These are phyloP conservation scores for Cyprinodon tularosa DNA, from an alignment of 2,113 vertebrate species.

Conservation along the genomic window DNA sequence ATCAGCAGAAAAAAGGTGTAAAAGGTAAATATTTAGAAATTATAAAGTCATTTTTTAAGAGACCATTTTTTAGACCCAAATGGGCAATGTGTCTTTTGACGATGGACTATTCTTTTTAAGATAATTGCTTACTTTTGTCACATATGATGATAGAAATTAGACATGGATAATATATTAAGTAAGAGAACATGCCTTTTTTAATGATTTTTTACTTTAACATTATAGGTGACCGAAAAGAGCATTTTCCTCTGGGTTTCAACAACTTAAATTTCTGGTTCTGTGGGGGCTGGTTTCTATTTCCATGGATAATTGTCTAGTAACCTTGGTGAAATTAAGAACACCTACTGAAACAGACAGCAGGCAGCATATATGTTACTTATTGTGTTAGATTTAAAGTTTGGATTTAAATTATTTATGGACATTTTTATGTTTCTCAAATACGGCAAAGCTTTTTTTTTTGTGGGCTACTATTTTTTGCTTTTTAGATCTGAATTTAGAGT, in stretches of 20 bases:
- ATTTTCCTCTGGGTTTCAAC: too few species aligned
- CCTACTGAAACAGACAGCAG: too few species aligned
- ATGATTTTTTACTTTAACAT: too few species aligned
- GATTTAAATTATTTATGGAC: background rate
- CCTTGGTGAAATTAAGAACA: too few species aligned
- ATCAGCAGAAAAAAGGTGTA: background rate
- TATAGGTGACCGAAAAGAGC: too few species aligned
- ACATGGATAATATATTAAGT: background rate
- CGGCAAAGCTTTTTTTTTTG: background rate
- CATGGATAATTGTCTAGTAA: background rate
- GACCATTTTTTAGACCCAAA: background rate
- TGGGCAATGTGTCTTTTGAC: background rate
- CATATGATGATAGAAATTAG: background rate
- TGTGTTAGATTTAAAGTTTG: too few species aligned
- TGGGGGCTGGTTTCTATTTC: too few species aligned
- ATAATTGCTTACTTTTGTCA: background rate
- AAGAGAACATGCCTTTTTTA: too few species aligned
- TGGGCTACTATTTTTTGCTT: background rate
- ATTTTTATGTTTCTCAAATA: background rate
- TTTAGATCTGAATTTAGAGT: background rate
- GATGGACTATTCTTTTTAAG: background rate
- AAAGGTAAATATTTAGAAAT: background rate
- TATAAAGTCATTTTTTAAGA: background rate
- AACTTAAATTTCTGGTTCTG: too few species aligned
- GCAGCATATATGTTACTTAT: too few species aligned